phyloP scores from a whole-genome alignment of 2,888 invertebrate species.

The Erebia epiphron region DNA sequence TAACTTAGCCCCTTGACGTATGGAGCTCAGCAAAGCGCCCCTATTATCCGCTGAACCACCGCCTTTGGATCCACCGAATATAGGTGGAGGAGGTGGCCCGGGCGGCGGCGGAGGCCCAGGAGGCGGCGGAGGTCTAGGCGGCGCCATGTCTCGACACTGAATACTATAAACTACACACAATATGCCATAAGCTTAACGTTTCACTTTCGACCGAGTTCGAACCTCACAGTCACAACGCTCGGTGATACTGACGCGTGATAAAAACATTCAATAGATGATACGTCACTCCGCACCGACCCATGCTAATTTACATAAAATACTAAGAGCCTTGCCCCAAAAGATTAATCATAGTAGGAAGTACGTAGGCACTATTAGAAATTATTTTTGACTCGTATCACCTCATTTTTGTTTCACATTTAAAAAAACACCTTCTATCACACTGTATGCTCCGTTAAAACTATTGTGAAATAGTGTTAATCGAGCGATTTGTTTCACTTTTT shows the following conservation, averaged over 20 bases:
- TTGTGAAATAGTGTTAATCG: conserved; percentile 16
- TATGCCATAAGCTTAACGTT: conserved; percentile 42
- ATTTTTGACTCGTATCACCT: conserved; percentile 65
- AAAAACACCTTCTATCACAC: conserved; percentile 3
- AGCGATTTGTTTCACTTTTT: conserved; percentile 16
- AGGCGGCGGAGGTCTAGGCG: conserved; percentile 85
- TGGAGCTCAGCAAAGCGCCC: conserved; percentile 89
- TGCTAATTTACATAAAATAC: conserved; percentile 74
- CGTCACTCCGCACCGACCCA: conserved; percentile 63
- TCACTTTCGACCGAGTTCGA: conserved; percentile 38
- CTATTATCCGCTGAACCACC: conserved; percentile 82
- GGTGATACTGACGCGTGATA: conserved; percentile 59
- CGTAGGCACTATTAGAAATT: conserved; percentile 73
- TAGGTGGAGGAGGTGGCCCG: conserved; percentile 82
- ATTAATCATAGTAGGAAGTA: conserved; percentile 75
- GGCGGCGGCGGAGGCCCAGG: conserved; percentile 87
- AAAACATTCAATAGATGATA: conserved; percentile 62
- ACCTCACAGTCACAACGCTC: conserved; percentile 50
- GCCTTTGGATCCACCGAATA: conserved; percentile 72
- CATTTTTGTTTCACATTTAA: conserved; percentile 40
- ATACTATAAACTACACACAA: conserved; percentile 41
- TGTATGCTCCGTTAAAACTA: conserved; percentile 11
- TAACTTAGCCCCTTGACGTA: conserved; percentile 90
- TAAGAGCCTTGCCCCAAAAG: conserved; percentile 74
- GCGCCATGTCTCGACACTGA: conserved; percentile 66